phyloP scores from a whole-genome alignment of 1,140 invertebrate genomes.

The Cydia fagiglandana region DNA sequence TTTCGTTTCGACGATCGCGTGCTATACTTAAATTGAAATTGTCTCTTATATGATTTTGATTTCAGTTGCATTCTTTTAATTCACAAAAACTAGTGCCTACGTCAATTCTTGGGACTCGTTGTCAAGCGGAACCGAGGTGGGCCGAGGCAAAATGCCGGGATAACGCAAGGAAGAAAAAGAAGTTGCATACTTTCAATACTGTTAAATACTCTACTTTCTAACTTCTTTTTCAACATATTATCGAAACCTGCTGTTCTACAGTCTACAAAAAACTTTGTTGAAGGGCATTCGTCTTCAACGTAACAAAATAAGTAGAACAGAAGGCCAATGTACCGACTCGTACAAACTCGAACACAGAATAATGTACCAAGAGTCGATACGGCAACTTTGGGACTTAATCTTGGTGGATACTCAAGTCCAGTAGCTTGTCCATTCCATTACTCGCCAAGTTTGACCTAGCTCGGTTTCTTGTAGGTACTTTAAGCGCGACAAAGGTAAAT shows the following conservation, averaged over 20 bases:
- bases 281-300: not conserved
- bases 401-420: constrained; percentile 59
- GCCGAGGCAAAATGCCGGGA: no score
- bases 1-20: no score
- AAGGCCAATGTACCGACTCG: not conserved
- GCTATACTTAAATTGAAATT: no score
- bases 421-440: constrained; percentile 59
- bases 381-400: constrained; percentile 69
- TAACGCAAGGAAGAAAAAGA: no score
- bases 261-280: not conserved
- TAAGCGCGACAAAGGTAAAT: constrained; percentile 38
- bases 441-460: constrained; percentile 52
- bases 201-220: not conserved
- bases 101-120: no score
- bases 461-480: constrained; percentile 49
- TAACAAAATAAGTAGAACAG: not conserved
- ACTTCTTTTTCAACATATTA: not conserved
- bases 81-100: no score
- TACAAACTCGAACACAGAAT: constrained; percentile 54
- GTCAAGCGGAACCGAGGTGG: no score
- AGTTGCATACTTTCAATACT: no score
- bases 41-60: no score
- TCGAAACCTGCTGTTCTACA: not conserved
- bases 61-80: no score
- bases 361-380: constrained; percentile 61